Evolutionary conservation across 1,140 invertebrate genomes (phyloP).

Genomic region (Drosophila micromelanica): DNA sequence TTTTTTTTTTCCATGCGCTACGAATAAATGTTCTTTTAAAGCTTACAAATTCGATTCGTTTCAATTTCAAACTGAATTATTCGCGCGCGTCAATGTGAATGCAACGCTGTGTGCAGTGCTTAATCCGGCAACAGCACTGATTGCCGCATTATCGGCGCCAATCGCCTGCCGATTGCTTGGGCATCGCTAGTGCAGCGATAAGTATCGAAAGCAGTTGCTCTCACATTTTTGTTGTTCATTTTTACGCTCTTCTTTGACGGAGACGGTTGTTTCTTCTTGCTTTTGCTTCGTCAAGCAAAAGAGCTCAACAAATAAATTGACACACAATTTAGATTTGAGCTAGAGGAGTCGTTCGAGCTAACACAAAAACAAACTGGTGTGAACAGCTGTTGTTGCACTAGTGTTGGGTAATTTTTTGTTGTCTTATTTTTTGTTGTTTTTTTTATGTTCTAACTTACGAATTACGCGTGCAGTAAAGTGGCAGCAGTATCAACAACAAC

Average conservation of each 20-base stretch:
- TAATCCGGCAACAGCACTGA: neutral
- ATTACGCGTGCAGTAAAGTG: constrained; percentile 38
- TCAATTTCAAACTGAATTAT: constrained; percentile 5
- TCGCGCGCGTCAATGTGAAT: constrained; percentile 1
- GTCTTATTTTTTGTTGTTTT: constrained; percentile 27
- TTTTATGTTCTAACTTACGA: constrained; percentile 28
- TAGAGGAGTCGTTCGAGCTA: constrained; percentile 42
- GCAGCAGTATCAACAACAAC: constrained; percentile 34
- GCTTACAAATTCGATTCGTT: constrained; percentile 11
- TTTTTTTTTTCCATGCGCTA: constrained; percentile 22
- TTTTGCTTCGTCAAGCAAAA: constrained; percentile 31
- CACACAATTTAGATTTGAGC: constrained; percentile 42
- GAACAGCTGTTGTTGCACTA: constrained; percentile 51
- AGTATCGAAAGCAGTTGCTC: constrained; percentile 7
- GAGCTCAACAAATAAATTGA: constrained; percentile 40
- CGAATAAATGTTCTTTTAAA: constrained; percentile 43
- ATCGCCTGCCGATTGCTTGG: constrained; percentile 1
- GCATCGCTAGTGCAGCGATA: constrained; percentile 14
- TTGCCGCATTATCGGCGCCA: neutral
- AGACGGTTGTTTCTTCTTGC: constrained; percentile 41
- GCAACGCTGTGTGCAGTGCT: constrained; percentile 13
- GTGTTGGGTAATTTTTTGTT: constrained; percentile 54
- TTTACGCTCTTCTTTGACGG: constrained; percentile 52
- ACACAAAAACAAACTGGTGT: constrained; percentile 26
- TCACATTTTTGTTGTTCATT: constrained; percentile 47